phyloP scores from a whole-genome alignment of 2,113 vertebrate genomes.

The Himantopus leucocephalus region DNA sequence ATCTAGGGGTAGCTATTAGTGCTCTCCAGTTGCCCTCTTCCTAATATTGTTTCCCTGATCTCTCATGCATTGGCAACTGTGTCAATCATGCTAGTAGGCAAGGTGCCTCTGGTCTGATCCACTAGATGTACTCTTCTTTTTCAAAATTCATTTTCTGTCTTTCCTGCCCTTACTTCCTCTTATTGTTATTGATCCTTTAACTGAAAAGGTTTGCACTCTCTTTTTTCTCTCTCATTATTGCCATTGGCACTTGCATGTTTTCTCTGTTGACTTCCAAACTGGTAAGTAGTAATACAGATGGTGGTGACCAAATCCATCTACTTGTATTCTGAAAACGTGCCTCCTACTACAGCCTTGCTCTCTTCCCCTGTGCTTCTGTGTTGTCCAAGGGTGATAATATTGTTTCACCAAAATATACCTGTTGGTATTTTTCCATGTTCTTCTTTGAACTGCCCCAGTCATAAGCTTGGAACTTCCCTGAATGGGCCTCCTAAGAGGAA shows the following conservation, averaged over 20 bases:
- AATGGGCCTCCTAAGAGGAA: not conserved
- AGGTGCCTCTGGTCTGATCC: not conserved
- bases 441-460: constrained; percentile 38
- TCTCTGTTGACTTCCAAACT: not conserved
- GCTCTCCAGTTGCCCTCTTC: not conserved
- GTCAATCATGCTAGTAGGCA: not conserved
- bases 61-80: not conserved
- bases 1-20: not conserved
- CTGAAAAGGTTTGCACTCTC: not conserved
- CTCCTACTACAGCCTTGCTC: not conserved
- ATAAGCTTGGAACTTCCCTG: constrained; percentile 35
- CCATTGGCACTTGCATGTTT: not conserved
- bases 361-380: not conserved
- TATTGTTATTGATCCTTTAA: not conserved
- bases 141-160: not conserved
- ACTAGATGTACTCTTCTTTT: not conserved
- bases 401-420: not conserved
- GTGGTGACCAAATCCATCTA: not conserved
- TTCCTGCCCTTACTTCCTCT: not conserved
- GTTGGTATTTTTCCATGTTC: constrained; percentile 26
- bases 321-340: not conserved
- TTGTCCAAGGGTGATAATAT: not conserved
- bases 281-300: not conserved
- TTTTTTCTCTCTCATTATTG: not conserved
- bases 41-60: not conserved